Base-by-base conservation (phyloP, 37 sponge, comb jelly and placozoan species). In the Geodia barretti region DNA sequence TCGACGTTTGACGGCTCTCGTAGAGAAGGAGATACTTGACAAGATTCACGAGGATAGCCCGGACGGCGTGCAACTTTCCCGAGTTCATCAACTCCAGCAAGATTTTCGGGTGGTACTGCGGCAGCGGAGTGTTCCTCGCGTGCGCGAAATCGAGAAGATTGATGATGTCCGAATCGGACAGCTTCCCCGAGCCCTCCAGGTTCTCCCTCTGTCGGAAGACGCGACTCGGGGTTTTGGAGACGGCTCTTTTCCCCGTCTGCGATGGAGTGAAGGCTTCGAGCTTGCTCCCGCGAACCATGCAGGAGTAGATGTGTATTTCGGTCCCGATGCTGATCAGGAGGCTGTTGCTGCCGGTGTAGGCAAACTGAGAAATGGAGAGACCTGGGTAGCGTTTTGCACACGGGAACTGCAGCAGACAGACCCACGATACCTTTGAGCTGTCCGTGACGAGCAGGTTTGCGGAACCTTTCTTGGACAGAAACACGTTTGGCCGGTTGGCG, bases 91-190 rank as follows among this genome's bases (percentile, higher is more conserved):
- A 61, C 76, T 98, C 91, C 39, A 77, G 72, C 23, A 98, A 76
- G 30, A 91, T 85, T 62, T 84, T 74, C 20, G 99, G 99, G 61
- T 98, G 99, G 63, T 96, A 96, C 84, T 98, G 97, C 38, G 96
- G 93, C 5, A 94, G 77, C 3, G 85, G 61, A 31, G 64, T 84
- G 33, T 90, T 84, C 39, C 72, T 40, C 5, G 86, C 64, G 28
- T 85, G 86, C 17, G 90, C 90, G 62, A 84, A 84, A 47, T 90
- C 82, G 29, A 90, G 59, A 35, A 90, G 73, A 72, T 83, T 88
- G 11, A 88, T 65, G 25, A 72, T 32, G 43, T 78, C 40, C 5
- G 67, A 64, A 26, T 65, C 38, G 24, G 19, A 1, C 4, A 33
- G 80, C 4, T 19, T 74, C 26, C 36, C 23, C 2, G 34, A 19